phyloP scores from a whole-genome alignment of 1,140 invertebrate genomes.

The Aplysia californica region DNA sequence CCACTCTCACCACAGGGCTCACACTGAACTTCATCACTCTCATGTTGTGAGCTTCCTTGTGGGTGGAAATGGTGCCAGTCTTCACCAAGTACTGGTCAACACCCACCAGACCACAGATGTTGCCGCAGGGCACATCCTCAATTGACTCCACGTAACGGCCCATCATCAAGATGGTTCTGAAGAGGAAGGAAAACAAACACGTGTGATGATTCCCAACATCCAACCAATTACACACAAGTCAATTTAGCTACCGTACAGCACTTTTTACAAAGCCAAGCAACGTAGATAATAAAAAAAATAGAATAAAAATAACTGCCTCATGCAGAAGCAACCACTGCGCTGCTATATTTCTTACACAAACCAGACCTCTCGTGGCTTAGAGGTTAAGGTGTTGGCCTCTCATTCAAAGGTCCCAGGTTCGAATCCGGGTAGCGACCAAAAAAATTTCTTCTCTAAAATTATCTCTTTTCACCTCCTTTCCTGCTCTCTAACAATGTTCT shows the following conservation, averaged over 20 bases:
- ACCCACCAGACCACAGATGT: conserved; percentile 99
- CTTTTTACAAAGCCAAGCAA: no score
- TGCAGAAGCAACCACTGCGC: background rate
- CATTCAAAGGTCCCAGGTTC: no score
- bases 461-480: no score
- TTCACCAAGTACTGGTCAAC: conserved; percentile 99
- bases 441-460: no score
- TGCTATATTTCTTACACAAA: no score
- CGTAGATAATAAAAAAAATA: background rate
- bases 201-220: no score
- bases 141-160: conserved; percentile 99
- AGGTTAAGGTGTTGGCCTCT: no score
- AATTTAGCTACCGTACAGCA: no score
- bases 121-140: conserved; percentile 99
- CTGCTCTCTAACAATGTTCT: no score
- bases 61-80: conserved; percentile 99
- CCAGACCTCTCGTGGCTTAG: no score
- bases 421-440: no score
- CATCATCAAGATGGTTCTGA: conserved; percentile 99
- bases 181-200: conserved; percentile 30
- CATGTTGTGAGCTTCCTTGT: conserved; percentile 99
- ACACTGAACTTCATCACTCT: conserved; percentile 91
- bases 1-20: conserved; percentile 98
- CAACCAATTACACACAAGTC: no score
- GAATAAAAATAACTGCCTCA: background rate